Percentiles rank a stretch among this genome's conserved stretches.
These are phyloP conservation scores for Drosophila insularis DNA, from an alignment of 1,140 invertebrate genomes.

Conservation along the genomic window DNA sequence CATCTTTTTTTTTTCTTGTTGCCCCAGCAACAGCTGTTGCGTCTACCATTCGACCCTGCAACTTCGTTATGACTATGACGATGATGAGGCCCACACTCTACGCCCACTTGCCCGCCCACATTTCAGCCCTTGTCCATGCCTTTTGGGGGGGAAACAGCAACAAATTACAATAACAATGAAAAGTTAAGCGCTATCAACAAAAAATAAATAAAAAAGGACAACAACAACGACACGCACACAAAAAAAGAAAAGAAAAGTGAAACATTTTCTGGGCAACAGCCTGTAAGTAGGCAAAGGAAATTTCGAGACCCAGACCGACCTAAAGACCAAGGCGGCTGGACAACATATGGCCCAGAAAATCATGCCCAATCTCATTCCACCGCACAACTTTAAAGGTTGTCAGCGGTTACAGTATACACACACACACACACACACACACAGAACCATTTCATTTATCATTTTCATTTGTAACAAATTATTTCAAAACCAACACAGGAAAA, in stretches of 20 bases:
- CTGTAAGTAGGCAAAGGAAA: conserved; percentile 21
- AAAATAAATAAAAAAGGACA: conserved; percentile 64
- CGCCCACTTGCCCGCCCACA: conserved; percentile 6
- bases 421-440: conserved; percentile 18
- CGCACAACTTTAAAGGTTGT: conserved; percentile 63
- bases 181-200: conserved; percentile 72
- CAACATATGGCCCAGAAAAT: conserved; percentile 65
- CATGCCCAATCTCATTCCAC: conserved; percentile 19
- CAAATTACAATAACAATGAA: conserved; percentile 80
- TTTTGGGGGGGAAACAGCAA: conserved; percentile 36
- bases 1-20: conserved; percentile 42
- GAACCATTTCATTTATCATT: conserved; percentile 25
- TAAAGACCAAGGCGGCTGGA: conserved; percentile 25
- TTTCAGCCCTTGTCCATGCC: conserved; percentile 25
- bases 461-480: conserved; percentile 18
- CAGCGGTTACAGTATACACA: conserved; percentile 46
- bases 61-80: conserved; percentile 56
- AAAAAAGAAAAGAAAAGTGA: conserved; percentile 34
- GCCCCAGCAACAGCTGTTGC: conserved; percentile 71
- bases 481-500: background rate
- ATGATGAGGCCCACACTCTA: conserved; percentile 15
- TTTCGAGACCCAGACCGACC: background rate
- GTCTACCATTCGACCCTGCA: conserved; percentile 23
- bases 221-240: background rate
- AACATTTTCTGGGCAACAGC: conserved; percentile 45